Percentiles rank a stretch among this genome's conserved stretches.
Conservation (phyloP, 2,797 vertebrate species). For the Artibeus jamaicensis region DNA sequence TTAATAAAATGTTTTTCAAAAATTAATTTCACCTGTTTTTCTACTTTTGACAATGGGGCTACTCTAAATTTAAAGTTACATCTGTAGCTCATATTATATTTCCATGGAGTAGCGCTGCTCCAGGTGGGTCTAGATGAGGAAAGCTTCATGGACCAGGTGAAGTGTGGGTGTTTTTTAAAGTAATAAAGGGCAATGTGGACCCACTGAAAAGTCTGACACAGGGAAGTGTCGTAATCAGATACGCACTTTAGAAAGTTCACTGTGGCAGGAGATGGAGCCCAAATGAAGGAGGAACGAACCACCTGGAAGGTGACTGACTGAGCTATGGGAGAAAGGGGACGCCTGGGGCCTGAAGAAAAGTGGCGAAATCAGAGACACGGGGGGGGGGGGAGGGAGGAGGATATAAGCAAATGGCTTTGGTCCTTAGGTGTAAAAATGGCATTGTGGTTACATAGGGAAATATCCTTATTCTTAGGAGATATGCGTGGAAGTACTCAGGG, state of each 20-base stretch:
- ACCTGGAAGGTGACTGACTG: neutral
- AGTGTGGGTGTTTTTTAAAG: neutral
- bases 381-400: too few relatives aligned
- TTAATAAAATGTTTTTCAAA: neutral
- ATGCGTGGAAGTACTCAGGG: neutral
- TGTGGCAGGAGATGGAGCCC: neutral
- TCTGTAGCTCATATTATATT: neutral
- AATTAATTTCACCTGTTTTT: neutral
- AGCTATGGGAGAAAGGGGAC: fast-evolving
- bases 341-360: neutral
- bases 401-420: neutral
- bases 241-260: neutral
- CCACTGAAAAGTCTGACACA: neutral
- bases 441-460: too few relatives aligned
- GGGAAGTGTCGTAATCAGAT: neutral
- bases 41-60: neutral
- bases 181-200: neutral
- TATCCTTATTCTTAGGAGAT: neutral
- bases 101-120: neutral
- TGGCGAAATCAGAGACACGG: neutral
- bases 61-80: neutral
- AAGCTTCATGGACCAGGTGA: neutral
- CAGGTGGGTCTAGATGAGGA: neutral
- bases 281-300: too few relatives aligned
- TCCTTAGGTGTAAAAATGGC: neutral